These are phyloP conservation scores for Diplogasteroides magnus DNA, from an alignment of 1,140 invertebrate species.

Conservation along the genomic window DNA sequence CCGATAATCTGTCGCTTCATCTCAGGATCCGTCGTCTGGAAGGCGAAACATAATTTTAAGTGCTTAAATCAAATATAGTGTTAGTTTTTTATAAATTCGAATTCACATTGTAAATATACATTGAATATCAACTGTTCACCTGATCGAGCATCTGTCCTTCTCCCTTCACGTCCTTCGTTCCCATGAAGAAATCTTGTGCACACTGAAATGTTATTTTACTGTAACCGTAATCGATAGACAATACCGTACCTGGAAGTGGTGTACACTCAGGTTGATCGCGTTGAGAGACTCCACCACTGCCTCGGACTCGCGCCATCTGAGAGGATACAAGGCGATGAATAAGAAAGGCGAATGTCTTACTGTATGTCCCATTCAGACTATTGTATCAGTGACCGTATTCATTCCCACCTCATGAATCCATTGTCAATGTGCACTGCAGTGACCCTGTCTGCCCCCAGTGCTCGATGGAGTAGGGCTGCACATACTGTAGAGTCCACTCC, in stretches of 20 bases:
- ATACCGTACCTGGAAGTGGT: no score
- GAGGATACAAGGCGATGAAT: constrained; percentile 56
- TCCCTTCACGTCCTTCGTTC: not conserved
- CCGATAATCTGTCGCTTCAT: constrained; percentile 98
- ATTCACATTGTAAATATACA: not conserved
- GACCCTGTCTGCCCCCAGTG: constrained; percentile 76
- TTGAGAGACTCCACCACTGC: constrained; percentile 78
- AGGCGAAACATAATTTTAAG: not conserved
- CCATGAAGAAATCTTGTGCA: constrained; percentile 3
- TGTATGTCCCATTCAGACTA: not conserved
- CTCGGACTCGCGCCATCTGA: constrained; percentile 73
- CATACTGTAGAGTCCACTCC: constrained; percentile 98
- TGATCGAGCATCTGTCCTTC: not conserved
- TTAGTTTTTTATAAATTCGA: no score
- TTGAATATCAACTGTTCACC: not conserved
- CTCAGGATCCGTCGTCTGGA: constrained; percentile 77
- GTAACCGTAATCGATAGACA: no score
- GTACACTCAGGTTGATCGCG: constrained; percentile 73
- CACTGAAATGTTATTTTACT: no score
- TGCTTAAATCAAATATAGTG: not conserved
- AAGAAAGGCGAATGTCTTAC: no score
- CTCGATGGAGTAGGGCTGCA: constrained; percentile 83
- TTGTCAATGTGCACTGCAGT: constrained; percentile 97
- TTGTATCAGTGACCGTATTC: no score
- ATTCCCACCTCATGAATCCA: constrained; percentile 84